Evolutionary conservation across 2,113 vertebrate species (phyloP).

Genomic region (Aptenodytes forsteri): DNA sequence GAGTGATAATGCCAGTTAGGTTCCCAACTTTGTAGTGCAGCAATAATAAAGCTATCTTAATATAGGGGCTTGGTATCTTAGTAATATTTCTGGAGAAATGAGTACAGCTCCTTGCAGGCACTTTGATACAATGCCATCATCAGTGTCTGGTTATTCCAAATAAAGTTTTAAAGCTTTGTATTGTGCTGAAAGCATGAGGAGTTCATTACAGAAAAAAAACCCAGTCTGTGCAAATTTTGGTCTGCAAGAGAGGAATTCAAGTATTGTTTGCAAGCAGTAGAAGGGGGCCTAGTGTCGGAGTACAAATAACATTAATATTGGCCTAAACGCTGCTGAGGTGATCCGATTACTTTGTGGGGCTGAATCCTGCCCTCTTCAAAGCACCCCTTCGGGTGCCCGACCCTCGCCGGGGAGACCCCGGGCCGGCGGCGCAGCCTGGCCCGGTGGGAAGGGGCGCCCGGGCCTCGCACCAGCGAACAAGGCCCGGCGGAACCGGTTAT

Average conservation of each 20-base stretch:
- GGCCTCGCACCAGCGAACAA: not conserved
- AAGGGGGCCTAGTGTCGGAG: fast-evolving
- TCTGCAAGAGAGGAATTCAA: not conserved
- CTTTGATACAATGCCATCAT: not conserved
- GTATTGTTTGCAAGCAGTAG: not conserved
- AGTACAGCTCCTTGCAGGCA: not conserved
- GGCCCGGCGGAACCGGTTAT: not conserved
- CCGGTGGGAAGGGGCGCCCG: no score
- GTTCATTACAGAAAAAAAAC: not conserved
- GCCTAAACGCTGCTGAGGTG: fast-evolving
- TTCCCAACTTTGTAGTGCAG: not conserved
- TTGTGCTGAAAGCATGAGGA: not conserved
- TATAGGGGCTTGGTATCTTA: not conserved
- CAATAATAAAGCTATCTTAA: not conserved
- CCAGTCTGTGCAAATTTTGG: fast-evolving
- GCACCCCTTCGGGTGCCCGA: not conserved
- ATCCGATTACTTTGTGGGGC: fast-evolving
- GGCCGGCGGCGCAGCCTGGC: not conserved
- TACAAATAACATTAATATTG: not conserved
- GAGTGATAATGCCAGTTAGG: no score
- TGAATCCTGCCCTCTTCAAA: fast-evolving
- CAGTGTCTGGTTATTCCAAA: not conserved
- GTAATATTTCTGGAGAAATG: not conserved
- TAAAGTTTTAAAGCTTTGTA: not conserved
- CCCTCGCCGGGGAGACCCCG: not conserved